Conservation (phyloP, 2,888 invertebrate species). For the Pheosia gnoma region DNA sequence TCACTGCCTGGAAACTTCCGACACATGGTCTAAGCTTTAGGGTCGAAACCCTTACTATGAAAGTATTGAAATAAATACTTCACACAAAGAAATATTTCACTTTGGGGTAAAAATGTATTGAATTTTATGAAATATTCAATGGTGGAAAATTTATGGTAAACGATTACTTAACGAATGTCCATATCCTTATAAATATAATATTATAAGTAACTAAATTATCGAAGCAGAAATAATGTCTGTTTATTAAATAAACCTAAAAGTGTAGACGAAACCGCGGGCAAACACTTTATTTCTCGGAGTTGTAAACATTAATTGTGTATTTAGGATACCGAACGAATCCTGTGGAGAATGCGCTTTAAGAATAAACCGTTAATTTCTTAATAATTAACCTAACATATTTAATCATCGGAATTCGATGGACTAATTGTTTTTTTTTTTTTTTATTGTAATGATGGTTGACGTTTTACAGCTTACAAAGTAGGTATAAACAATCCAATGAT, state of each 20-base stretch:
- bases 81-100: background rate
- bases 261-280: constrained; percentile 16
- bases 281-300: constrained; percentile 25
- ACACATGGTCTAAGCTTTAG: no score
- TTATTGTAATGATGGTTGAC: no score
- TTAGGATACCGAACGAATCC: constrained; percentile 45
- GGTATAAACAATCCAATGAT: no score
- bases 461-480: no score
- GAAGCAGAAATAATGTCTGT: constrained; percentile 22
- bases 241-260: constrained; percentile 15
- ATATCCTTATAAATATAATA: constrained; percentile 52
- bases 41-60: no score
- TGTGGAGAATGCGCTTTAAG: constrained; percentile 64
- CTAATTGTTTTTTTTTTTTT: no score
- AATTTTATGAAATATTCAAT: constrained; percentile 8
- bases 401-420: no score
- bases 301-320: constrained; percentile 36
- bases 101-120: constrained; percentile 8
- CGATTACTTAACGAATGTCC: constrained; percentile 46
- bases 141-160: constrained; percentile 25
- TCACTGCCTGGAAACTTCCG: no score
- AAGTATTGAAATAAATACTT: no score
- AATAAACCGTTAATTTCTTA: constrained; percentile 22
- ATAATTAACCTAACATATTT: no score
- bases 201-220: constrained; percentile 17